phyloP scores from a whole-genome alignment of 2,888 invertebrate genomes.

The Nebria brevicollis region DNA sequence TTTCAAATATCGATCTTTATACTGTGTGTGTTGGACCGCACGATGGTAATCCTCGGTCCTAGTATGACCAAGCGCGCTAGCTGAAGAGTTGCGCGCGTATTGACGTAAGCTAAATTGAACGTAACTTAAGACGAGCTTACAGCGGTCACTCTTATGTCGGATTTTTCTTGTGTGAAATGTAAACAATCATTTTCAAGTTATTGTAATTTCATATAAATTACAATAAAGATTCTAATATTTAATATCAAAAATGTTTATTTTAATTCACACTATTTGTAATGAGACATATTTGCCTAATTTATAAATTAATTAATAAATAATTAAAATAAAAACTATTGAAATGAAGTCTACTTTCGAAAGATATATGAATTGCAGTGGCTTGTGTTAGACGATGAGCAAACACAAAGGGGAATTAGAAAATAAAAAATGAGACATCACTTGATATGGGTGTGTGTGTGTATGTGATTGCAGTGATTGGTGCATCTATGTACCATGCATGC shows the following conservation, averaged over 20 bases:
- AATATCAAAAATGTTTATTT: too few relatives aligned
- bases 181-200: not conserved
- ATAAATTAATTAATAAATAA: too few relatives aligned
- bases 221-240: too few relatives aligned
- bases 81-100: slow-evolving; percentile 26
- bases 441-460: not conserved
- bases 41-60: not conserved
- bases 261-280: too few relatives aligned
- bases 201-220: too few relatives aligned
- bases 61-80: not conserved
- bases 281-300: too few relatives aligned
- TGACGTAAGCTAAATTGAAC: slow-evolving; percentile 42
- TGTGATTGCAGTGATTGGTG: not conserved
- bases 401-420: not conserved
- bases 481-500: not conserved
- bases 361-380: too few relatives aligned
- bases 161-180: not conserved
- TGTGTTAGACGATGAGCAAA: not conserved
- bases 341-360: too few relatives aligned
- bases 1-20: slow-evolving; percentile 30
- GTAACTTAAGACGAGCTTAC: slow-evolving; percentile 41
- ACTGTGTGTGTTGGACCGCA: slow-evolving; percentile 17
- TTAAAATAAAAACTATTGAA: too few relatives aligned
- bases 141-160: not conserved
- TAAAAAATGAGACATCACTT: not conserved